Percentiles rank a stretch among this genome's conserved stretches.
Evolutionary conservation across 1,140 invertebrate species (phyloP).

Genomic region (Drosophila rufa): DNA sequence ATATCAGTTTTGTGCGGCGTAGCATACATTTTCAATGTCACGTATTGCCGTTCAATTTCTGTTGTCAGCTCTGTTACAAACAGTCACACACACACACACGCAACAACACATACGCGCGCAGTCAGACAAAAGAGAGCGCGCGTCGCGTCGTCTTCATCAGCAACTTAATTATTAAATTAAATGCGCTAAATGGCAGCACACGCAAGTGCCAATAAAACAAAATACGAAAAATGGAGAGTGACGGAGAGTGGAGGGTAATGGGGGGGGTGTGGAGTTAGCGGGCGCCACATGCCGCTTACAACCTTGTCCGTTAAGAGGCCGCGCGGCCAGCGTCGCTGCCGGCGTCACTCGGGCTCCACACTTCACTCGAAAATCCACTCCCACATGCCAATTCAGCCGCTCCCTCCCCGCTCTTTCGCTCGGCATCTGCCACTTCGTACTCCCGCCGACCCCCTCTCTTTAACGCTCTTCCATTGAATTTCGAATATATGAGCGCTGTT

Average conservation of each 20-base stretch:
- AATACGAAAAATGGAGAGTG: constrained; percentile 56
- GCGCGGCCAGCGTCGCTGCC: constrained; percentile 15
- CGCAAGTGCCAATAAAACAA: constrained; percentile 80
- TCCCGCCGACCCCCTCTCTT: background rate
- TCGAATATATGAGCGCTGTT: background rate
- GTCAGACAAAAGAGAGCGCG: constrained; percentile 36
- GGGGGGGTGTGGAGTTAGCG: background rate
- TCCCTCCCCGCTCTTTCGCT: background rate
- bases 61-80: constrained; percentile 29
- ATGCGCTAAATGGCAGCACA: constrained; percentile 82
- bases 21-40: constrained; percentile 66
- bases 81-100: constrained; percentile 3
- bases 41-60: constrained; percentile 50
- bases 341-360: constrained; percentile 16
- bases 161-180: constrained; percentile 83
- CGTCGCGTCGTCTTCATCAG: constrained; percentile 64
- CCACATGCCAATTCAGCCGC: constrained; percentile 32
- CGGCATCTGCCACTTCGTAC: no score
- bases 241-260: constrained; percentile 5
- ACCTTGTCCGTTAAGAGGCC: constrained; percentile 72
- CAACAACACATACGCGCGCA: background rate
- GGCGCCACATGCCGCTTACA: constrained; percentile 65
- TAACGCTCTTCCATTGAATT: constrained; percentile 1
- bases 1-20: constrained; percentile 24
- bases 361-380: constrained; percentile 38